Conservation (phyloP, 2,113 vertebrate species). For the Aptenodytes forsteri region DNA sequence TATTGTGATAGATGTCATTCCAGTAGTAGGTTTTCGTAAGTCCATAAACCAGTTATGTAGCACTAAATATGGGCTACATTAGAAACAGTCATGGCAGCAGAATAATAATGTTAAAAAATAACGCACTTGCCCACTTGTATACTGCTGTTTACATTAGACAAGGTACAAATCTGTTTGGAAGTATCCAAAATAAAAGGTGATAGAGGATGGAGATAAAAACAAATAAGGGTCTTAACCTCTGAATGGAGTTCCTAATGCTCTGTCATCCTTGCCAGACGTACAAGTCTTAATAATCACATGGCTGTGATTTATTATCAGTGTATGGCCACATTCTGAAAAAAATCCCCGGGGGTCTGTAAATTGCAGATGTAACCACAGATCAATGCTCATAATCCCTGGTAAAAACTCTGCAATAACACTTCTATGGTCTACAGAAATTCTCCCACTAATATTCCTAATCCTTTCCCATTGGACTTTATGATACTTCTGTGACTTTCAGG, state of each 20-base stretch:
- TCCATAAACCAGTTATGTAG: neutral
- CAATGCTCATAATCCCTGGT: constrained; percentile 46
- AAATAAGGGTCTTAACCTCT: neutral
- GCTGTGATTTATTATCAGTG: constrained; percentile 2
- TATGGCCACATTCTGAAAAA: neutral
- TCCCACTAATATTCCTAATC: constrained; percentile 52
- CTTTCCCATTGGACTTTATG: constrained; percentile 34
- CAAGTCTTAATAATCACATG: neutral
- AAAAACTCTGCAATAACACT: constrained; percentile 50
- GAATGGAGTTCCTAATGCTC: neutral
- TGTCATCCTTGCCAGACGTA: neutral
- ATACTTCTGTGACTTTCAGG: constrained; percentile 47
- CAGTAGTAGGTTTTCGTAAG: neutral
- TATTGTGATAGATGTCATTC: neutral
- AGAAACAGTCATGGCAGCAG: neutral
- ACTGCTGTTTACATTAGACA: neutral
- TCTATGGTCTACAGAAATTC: constrained; percentile 29
- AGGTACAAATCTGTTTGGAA: neutral
- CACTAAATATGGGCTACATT: neutral
- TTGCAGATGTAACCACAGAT: constrained; percentile 51
- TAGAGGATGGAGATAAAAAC: neutral
- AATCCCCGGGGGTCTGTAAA: constrained; percentile 11
- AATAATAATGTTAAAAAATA: neutral
- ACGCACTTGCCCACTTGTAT: neutral
- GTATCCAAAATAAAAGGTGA: neutral